Conservation (phyloP, 2,888 invertebrate species). For the Argyresthia goedartella region DNA sequence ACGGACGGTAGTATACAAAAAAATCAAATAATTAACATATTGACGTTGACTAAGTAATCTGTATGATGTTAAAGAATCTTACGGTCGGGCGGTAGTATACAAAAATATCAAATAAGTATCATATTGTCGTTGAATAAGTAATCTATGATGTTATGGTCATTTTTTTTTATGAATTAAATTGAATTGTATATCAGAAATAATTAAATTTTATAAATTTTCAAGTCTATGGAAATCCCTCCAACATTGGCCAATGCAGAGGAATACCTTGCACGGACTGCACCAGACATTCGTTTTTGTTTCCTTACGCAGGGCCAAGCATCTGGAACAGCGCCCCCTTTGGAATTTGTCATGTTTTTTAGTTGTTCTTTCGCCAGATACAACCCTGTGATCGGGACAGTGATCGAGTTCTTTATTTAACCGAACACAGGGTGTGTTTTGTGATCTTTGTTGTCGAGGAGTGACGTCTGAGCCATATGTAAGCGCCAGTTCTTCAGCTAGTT, state of each 20-base stretch:
- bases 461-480: neutral
- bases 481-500: conserved; percentile 5
- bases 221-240: conserved; percentile 1
- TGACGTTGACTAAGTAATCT: too few relatives aligned
- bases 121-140: too few relatives aligned
- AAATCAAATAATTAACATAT: too few relatives aligned
- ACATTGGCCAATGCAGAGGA: neutral
- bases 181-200: too few relatives aligned
- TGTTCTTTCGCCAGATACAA: conserved; percentile 2
- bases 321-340: neutral
- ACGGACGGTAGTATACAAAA: too few relatives aligned
- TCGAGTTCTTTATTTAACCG: conserved; percentile 3
- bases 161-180: too few relatives aligned
- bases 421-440: neutral
- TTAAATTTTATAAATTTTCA: neutral
- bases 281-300: neutral
- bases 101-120: too few relatives aligned
- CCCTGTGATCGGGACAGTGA: conserved; percentile 6
- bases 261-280: neutral
- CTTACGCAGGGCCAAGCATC: neutral
- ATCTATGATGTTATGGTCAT: too few relatives aligned
- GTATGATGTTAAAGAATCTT: too few relatives aligned
- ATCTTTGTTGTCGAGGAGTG: neutral
- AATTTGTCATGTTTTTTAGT: neutral
- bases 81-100: too few relatives aligned